phyloP scores from a whole-genome alignment of 2,888 invertebrate species.

The Heliconius hortense region DNA sequence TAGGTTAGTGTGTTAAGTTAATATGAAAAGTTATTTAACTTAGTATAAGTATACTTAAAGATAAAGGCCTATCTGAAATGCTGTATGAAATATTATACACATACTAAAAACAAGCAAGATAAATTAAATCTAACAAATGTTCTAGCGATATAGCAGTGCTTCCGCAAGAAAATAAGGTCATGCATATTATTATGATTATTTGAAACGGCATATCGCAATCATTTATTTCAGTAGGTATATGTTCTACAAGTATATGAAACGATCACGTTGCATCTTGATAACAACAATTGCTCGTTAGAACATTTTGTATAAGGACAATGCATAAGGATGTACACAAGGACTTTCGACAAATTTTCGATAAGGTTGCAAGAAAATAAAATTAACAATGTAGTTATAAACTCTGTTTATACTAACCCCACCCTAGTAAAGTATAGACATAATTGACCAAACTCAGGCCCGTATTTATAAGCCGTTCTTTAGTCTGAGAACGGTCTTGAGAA shows the following conservation, averaged over 20 bases:
- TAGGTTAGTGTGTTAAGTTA: conserved; percentile 1
- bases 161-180: conserved; percentile 21
- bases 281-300: conserved; percentile 25
- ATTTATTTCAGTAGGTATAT: background rate
- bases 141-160: conserved; percentile 6
- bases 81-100: background rate
- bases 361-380: background rate
- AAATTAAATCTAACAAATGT: background rate
- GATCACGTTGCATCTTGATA: conserved; percentile 25
- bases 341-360: background rate
- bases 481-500: no score
- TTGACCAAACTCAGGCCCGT: no score
- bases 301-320: conserved; percentile 11
- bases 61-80: background rate
- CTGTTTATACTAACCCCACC: background rate
- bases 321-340: conserved; percentile 10
- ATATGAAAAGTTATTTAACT: conserved; percentile 1
- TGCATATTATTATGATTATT: conserved; percentile 18
- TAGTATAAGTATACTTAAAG: background rate
- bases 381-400: background rate
- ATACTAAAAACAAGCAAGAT: conserved; percentile 2
- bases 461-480: no score
- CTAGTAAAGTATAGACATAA: no score
- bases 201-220: conserved; percentile 12
- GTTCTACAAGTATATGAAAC: background rate